Conservation (phyloP, 2,888 invertebrate genomes). For the Netelia fuscicornis region DNA sequence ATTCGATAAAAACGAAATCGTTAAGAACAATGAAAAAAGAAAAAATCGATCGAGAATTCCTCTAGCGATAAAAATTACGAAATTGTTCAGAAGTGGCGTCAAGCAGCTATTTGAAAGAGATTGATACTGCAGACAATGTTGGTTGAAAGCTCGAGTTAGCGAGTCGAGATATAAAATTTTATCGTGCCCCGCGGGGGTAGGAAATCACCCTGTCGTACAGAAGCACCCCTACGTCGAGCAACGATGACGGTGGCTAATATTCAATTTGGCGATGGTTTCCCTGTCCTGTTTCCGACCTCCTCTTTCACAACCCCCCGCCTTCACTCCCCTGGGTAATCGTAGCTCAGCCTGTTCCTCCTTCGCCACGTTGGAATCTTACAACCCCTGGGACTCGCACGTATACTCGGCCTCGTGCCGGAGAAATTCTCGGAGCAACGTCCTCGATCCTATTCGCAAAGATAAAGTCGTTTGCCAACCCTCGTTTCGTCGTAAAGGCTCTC, state of each 20-base stretch:
- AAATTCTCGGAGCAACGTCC: not conserved
- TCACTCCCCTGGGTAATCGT: conserved; percentile 1
- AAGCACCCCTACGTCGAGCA: conserved; percentile 24
- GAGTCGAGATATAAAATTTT: conserved; percentile 34
- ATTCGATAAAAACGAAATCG: not conserved
- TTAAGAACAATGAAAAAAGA: not conserved
- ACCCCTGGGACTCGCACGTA: conserved; percentile 56
- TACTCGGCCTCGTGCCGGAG: conserved; percentile 10
- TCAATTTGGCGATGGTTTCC: conserved; percentile 63
- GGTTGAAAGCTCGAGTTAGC: not conserved
- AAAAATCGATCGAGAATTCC: too few relatives aligned
- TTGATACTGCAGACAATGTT: not conserved
- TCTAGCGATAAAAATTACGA: not conserved
- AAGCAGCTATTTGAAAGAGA: not conserved
- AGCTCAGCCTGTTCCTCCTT: conserved; percentile 41
- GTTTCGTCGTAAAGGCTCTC: conserved; percentile 60
- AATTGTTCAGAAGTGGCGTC: not conserved
- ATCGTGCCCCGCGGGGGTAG: conserved; percentile 42
- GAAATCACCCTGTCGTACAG: conserved; percentile 46
- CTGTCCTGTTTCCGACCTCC: not conserved
- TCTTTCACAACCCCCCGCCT: conserved; percentile 6
- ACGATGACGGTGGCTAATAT: conserved; percentile 60
- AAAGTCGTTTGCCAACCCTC: conserved; percentile 64
- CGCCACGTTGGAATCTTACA: conserved; percentile 54
- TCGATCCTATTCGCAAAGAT: conserved; percentile 50